Conservation (phyloP, 2,888 invertebrate genomes). For the Xiphydria camelus region DNA sequence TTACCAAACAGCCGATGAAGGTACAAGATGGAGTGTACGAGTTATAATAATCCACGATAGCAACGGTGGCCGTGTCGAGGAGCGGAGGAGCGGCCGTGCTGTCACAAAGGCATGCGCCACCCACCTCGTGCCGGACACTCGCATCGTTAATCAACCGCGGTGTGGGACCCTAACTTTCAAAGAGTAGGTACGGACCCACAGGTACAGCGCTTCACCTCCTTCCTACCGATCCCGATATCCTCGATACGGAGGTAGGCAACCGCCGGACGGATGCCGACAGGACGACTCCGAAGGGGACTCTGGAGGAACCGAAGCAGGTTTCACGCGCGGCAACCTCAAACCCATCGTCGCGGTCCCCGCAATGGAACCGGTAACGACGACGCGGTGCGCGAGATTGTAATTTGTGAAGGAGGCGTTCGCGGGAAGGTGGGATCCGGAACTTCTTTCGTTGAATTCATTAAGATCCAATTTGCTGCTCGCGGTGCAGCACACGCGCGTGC, state of each 20-base stretch:
- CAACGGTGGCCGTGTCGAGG: slow-evolving; percentile 52
- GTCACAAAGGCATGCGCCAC: slow-evolving; percentile 59
- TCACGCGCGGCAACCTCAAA: no score
- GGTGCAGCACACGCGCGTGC: no score
- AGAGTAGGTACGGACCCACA: slow-evolving; percentile 53
- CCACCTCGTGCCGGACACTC: slow-evolving; percentile 55
- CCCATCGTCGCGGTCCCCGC: no score
- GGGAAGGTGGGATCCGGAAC: no score
- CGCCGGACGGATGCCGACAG: no score
- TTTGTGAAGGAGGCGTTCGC: no score
- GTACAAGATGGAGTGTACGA: slow-evolving; percentile 45
- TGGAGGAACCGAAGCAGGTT: no score
- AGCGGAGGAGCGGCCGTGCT: slow-evolving; percentile 51
- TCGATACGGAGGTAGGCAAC: slow-evolving; percentile 11
- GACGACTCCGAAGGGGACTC: no score
- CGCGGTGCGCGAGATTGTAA: no score
- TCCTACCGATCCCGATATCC: slow-evolving; percentile 31
- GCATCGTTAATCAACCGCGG: slow-evolving; percentile 57
- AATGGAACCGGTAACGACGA: no score
- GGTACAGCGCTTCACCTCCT: slow-evolving; percentile 44
- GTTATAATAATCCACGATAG: slow-evolving; percentile 46
- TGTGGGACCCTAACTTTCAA: slow-evolving; percentile 54
- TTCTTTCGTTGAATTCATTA: no score
- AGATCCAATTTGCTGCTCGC: no score
- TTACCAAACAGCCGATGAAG: slow-evolving; percentile 2